These are phyloP conservation scores for Hydropotes inermis DNA, from an alignment of 2,113 vertebrate species.

Conservation along the genomic window DNA sequence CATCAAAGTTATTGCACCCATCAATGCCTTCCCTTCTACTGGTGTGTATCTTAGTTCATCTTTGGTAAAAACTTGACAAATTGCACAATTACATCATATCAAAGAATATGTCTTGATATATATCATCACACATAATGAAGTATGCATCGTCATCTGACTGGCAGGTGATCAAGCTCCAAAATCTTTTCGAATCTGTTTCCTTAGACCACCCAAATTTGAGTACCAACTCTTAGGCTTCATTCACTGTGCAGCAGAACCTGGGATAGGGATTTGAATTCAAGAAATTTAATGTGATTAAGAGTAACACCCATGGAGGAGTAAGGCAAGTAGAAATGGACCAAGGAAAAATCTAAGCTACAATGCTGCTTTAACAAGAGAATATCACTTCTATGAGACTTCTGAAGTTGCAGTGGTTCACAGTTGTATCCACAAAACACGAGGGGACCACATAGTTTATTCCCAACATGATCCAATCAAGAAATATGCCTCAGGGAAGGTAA, in stretches of 20 bases:
- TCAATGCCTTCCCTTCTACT: neutral
- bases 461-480: neutral
- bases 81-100: neutral
- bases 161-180: neutral
- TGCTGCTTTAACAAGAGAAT: neutral
- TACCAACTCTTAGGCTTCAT: neutral
- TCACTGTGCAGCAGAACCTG: neutral
- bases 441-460: neutral
- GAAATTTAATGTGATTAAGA: neutral
- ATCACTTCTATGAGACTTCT: neutral
- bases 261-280: neutral
- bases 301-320: neutral
- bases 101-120: neutral
- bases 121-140: neutral
- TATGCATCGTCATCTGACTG: neutral
- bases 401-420: neutral
- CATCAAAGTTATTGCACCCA: neutral
- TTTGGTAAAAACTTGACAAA: neutral
- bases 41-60: neutral
- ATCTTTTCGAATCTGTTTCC: neutral
- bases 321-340: neutral
- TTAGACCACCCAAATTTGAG: neutral
- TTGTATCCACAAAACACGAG: neutral
- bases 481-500: neutral
- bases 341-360: neutral